A percentile compares a stretch with the other conserved stretches of the same genome.
phyloP scores from a whole-genome alignment of 2,797 vertebrate species.

The Darevskia mixta region DNA sequence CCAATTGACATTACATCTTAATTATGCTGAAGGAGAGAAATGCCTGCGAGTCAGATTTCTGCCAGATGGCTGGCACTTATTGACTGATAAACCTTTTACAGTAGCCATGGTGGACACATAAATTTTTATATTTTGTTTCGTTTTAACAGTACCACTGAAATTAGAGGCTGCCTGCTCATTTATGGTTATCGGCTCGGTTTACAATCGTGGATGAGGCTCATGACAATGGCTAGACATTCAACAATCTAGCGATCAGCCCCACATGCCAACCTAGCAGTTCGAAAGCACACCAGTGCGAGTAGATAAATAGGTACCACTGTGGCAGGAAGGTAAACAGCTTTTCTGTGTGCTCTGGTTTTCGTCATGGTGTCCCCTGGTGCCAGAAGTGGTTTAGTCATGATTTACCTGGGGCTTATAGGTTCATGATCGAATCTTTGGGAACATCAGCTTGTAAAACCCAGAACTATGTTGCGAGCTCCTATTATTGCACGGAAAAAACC shows the following conservation, averaged over 20 bases:
- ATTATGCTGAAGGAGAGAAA: conserved; percentile 66
- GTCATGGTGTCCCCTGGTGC: too few relatives aligned
- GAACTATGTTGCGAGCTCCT: too few relatives aligned
- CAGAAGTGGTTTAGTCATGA: too few relatives aligned
- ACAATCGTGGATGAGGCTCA: conserved; percentile 36
- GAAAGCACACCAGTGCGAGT: too few relatives aligned
- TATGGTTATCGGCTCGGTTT: conserved; percentile 51
- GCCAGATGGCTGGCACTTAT: conserved; percentile 67
- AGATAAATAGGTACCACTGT: too few relatives aligned
- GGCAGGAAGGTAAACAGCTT: too few relatives aligned
- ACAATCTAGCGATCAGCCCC: conserved; percentile 41
- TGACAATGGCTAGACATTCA: conserved; percentile 43
- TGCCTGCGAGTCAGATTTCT: conserved; percentile 55
- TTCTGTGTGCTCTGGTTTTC: too few relatives aligned
- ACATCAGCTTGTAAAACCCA: too few relatives aligned
- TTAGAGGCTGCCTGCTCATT: conserved; percentile 42
- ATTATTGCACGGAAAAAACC: rapidly evolving
- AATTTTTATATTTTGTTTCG: conserved; percentile 22
- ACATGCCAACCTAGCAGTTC: background rate
- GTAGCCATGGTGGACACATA: conserved; percentile 52
- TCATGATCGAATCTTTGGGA: too few relatives aligned
- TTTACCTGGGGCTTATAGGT: too few relatives aligned
- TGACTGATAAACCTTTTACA: conserved; percentile 70
- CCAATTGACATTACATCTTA: conserved; percentile 69
- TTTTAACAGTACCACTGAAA: conserved; percentile 24